Conservation (phyloP, 2,888 invertebrate species). For the Coenonympha glycerion region DNA sequence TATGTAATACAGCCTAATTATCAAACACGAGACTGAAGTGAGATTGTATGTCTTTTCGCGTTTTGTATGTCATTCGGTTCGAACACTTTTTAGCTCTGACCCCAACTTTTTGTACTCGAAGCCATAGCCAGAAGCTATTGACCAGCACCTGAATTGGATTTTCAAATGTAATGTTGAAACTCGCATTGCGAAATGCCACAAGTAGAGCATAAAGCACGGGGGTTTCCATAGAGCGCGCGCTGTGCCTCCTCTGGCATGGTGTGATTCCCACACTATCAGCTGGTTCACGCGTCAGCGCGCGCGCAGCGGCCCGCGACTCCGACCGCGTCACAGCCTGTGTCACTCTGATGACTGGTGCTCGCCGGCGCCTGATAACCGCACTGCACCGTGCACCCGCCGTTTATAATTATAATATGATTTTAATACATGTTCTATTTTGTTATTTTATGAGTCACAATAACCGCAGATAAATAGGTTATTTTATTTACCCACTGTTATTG, state of each 20-base stretch:
- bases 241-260: constrained; percentile 33
- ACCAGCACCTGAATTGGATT: too few relatives aligned
- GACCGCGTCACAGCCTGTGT: constrained; percentile 32
- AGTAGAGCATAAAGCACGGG: constrained; percentile 22
- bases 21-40: too few relatives aligned
- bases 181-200: constrained; percentile 16
- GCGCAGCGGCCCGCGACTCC: constrained; percentile 47
- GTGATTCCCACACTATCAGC: constrained; percentile 69
- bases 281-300: constrained; percentile 60
- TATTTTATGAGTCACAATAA: background rate
- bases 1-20: too few relatives aligned
- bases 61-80: too few relatives aligned
- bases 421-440: background rate
- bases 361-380: constrained; percentile 32
- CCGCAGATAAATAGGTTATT: constrained; percentile 1
- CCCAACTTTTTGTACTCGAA: too few relatives aligned
- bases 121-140: too few relatives aligned
- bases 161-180: background rate
- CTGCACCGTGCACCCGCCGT: constrained; percentile 16
- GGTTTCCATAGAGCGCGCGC: constrained; percentile 18
- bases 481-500: background rate
- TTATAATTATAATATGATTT: background rate
- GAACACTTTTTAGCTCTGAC: too few relatives aligned
- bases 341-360: constrained; percentile 1
- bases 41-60: too few relatives aligned